These are phyloP conservation scores for Dunckerocampus dactyliophorus DNA, from an alignment of 2,113 vertebrate genomes.

Conservation along the genomic window DNA sequence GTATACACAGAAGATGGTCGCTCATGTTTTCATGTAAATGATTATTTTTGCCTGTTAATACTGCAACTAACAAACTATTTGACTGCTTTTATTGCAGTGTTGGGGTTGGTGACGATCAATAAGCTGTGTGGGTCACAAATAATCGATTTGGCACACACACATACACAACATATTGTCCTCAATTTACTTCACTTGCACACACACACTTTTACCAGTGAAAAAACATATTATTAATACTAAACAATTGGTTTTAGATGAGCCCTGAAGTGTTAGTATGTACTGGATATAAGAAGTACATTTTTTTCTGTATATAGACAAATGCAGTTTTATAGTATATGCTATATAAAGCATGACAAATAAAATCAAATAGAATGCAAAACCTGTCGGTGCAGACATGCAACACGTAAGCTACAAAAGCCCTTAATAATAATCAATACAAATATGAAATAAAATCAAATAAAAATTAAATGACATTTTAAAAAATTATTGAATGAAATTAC, in stretches of 20 bases:
- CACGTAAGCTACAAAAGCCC: too few species aligned
- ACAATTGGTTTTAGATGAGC: background rate
- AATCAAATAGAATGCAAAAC: too few species aligned
- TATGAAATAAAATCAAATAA: too few species aligned
- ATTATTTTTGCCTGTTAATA: conserved; percentile 1
- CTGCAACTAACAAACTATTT: conserved; percentile 16
- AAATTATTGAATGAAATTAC: too few species aligned
- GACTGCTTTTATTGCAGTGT: conserved; percentile 35
- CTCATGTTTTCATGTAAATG: background rate
- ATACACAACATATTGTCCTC: background rate
- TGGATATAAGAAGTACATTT: too few species aligned
- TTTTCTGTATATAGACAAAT: too few species aligned
- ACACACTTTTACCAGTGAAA: background rate
- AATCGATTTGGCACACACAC: conserved; percentile 55
- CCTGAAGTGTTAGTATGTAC: too few species aligned
- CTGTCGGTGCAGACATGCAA: too few species aligned
- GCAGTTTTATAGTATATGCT: too few species aligned
- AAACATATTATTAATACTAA: background rate
- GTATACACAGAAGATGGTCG: background rate
- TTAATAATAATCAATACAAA: too few species aligned
- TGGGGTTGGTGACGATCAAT: conserved; percentile 49
- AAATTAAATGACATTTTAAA: too few species aligned
- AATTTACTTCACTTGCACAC: background rate
- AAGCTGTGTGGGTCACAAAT: conserved; percentile 45
- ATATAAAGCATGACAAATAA: too few species aligned